Evolutionary conservation across 2,888 invertebrate species (phyloP).

Genomic region (Chalcis sispes): DNA sequence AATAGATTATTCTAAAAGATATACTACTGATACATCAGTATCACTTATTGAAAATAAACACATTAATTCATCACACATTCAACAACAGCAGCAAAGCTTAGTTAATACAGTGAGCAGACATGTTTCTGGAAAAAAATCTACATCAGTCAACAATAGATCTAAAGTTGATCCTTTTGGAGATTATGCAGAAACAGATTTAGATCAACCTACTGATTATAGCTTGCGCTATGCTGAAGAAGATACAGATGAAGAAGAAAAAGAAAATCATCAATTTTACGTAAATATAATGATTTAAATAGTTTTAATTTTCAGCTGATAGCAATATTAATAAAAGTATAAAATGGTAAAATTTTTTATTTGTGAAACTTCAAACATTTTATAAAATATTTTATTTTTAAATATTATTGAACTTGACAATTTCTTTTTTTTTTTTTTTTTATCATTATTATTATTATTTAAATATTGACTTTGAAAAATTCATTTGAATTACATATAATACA

Average conservation of each 20-base stretch:
- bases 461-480: no score
- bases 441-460: no score
- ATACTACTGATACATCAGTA: conserved; percentile 53
- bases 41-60: conserved; percentile 41
- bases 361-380: background rate
- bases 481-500: no score
- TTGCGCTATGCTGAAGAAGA: conserved; percentile 91
- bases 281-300: conserved; percentile 47
- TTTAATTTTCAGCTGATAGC: background rate
- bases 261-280: conserved; percentile 67
- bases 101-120: conserved; percentile 33
- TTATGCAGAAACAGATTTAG: conserved; percentile 93
- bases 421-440: background rate
- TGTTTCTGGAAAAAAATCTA: conserved; percentile 52
- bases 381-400: background rate
- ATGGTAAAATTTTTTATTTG: background rate
- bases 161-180: conserved; percentile 77
- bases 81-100: conserved; percentile 30
- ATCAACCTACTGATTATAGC: conserved; percentile 95
- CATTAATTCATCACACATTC: conserved; percentile 30
- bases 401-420: background rate
- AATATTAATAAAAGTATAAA: background rate
- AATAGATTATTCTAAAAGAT: conserved; percentile 57
- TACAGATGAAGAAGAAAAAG: conserved; percentile 79
- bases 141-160: conserved; percentile 37